A percentile compares a stretch with the other conserved stretches of the same genome.
Conservation (phyloP, 2,888 invertebrate species). For the Mythimna ferrago region DNA sequence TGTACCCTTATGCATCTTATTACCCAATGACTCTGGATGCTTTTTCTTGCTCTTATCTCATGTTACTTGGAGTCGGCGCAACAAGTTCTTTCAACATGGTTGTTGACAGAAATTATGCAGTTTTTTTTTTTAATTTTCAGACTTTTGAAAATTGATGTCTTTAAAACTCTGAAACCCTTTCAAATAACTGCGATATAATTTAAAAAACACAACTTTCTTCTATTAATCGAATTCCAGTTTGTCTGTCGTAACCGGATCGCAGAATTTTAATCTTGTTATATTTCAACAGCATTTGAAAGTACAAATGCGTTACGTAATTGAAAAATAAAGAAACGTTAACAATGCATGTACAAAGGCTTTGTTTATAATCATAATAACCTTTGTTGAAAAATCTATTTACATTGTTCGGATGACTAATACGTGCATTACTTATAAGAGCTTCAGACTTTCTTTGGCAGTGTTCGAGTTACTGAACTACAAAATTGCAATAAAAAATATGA, state of each 20-base stretch:
- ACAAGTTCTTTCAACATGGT: no score
- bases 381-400: neutral
- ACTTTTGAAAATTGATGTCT: neutral
- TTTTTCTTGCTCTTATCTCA: no score
- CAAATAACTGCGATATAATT: neutral
- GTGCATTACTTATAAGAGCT: neutral
- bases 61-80: no score
- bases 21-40: neutral
- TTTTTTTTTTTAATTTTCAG: no score
- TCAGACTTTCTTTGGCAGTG: neutral
- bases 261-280: neutral
- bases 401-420: no score
- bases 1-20: neutral
- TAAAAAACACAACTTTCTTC: neutral
- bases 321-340: neutral
- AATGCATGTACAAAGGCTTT: neutral
- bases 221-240: neutral
- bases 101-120: no score
- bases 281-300: neutral
- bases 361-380: neutral
- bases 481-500: neutral
- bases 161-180: neutral
- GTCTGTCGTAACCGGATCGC: neutral
- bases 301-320: neutral
- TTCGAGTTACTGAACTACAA: neutral